A percentile compares a stretch with the other conserved stretches of the same genome.
Conservation (phyloP, 1,140 invertebrate genomes). For the Chymomyza costata region DNA sequence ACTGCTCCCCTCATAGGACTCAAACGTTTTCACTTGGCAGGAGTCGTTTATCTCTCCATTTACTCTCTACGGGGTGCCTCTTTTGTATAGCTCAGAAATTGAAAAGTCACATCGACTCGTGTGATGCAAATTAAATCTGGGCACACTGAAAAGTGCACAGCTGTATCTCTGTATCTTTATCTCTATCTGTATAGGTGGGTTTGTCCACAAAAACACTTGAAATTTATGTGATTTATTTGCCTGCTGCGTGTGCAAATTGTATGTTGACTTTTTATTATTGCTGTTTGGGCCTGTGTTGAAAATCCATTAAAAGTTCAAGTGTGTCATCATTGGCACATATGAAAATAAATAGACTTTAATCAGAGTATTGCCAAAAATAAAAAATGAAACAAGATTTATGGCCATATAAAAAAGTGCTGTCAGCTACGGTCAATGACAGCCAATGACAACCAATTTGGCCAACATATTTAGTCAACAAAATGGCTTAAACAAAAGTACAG, state of each 20-base stretch:
- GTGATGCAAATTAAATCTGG: slow-evolving; percentile 6
- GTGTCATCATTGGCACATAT: slow-evolving; percentile 19
- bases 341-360: slow-evolving; percentile 51
- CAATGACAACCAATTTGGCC: too few relatives aligned
- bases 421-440: too few relatives aligned
- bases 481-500: too few relatives aligned
- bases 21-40: slow-evolving; percentile 54
- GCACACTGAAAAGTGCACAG: slow-evolving; percentile 58
- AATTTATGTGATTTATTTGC: slow-evolving; percentile 55
- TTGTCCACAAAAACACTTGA: slow-evolving; percentile 11
- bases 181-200: slow-evolving; percentile 1
- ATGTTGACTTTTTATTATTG: slow-evolving; percentile 11
- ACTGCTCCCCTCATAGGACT: background rate
- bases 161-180: slow-evolving; percentile 13
- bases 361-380: slow-evolving; percentile 1
- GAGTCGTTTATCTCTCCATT: slow-evolving; percentile 65
- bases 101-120: too few relatives aligned
- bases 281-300: slow-evolving; percentile 8
- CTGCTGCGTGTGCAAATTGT: slow-evolving; percentile 53
- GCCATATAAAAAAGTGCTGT: slow-evolving; percentile 18
- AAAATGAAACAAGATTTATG: slow-evolving; percentile 29
- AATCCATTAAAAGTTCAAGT: background rate
- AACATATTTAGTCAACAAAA: too few relatives aligned
- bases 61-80: too few relatives aligned
- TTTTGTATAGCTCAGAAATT: too few relatives aligned